Conservation (phyloP, 2,888 invertebrate genomes). For the Schizaphis graminum region DNA sequence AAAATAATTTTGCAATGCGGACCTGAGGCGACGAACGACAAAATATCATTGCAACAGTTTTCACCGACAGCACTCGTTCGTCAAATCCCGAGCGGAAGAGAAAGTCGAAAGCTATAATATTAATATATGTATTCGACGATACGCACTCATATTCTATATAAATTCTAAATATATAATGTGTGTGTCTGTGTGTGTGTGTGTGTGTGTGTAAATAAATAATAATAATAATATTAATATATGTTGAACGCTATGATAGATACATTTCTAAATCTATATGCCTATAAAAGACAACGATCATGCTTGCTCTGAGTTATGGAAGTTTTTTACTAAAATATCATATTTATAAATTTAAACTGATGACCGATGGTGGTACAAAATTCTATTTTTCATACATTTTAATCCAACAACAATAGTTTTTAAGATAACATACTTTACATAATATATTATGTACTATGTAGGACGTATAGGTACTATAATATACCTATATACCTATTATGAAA, state of each 20-base stretch:
- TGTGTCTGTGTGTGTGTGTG: no score
- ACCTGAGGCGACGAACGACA: background rate
- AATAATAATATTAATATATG: background rate
- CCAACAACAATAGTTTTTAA: background rate
- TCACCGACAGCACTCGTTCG: conserved; percentile 33
- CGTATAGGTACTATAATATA: background rate
- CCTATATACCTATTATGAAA: background rate
- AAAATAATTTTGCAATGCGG: background rate
- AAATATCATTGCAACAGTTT: conserved; percentile 18
- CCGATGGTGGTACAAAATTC: background rate
- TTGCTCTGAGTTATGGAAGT: background rate
- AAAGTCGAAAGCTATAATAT: conserved; percentile 60
- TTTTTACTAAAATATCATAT: background rate
- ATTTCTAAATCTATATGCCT: background rate
- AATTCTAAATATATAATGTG: background rate
- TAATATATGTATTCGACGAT: background rate
- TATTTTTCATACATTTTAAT: background rate
- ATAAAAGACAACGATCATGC: background rate
- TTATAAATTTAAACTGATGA: background rate
- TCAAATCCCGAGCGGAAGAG: conserved; percentile 48
- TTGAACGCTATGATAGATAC: background rate
- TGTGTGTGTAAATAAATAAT: background rate
- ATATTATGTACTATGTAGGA: no score
- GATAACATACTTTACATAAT: background rate
- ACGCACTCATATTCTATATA: background rate